Evolutionary conservation across 2,113 vertebrate species (phyloP).

Genomic region (Canis aureus): DNA sequence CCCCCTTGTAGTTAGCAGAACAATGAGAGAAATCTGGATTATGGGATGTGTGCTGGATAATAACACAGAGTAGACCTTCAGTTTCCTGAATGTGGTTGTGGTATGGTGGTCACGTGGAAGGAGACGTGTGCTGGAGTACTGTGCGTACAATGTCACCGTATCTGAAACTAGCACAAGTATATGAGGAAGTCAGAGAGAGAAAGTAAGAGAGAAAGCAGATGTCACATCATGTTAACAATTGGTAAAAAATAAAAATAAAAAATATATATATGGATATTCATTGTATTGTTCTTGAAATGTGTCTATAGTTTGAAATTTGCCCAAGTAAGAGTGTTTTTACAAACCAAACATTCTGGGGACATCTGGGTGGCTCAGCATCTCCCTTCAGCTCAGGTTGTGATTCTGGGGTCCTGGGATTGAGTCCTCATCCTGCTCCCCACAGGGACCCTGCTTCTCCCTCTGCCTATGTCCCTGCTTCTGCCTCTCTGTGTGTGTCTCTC

Average conservation of each 20-base stretch:
- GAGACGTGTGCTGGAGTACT: fast-evolving
- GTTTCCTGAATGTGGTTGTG: background rate
- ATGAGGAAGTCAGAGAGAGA: background rate
- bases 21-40: background rate
- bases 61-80: background rate
- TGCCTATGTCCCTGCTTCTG: too few relatives aligned
- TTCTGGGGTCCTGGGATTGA: too few relatives aligned
- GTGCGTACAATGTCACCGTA: fast-evolving
- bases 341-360: fast-evolving
- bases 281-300: background rate
- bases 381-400: too few relatives aligned
- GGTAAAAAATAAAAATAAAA: background rate
- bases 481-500: too few relatives aligned
- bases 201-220: fast-evolving
- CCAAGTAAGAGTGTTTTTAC: background rate
- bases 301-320: background rate
- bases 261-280: too few relatives aligned
- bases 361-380: too few relatives aligned
- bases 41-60: fast-evolving
- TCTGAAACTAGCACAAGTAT: fast-evolving
- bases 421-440: too few relatives aligned
- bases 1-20: fast-evolving
- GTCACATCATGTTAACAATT: fast-evolving
- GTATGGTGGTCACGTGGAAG: background rate
- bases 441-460: too few relatives aligned